These are phyloP conservation scores for Eugnorisma glareosa DNA, from an alignment of 2,888 invertebrate species.

Conservation along the genomic window DNA sequence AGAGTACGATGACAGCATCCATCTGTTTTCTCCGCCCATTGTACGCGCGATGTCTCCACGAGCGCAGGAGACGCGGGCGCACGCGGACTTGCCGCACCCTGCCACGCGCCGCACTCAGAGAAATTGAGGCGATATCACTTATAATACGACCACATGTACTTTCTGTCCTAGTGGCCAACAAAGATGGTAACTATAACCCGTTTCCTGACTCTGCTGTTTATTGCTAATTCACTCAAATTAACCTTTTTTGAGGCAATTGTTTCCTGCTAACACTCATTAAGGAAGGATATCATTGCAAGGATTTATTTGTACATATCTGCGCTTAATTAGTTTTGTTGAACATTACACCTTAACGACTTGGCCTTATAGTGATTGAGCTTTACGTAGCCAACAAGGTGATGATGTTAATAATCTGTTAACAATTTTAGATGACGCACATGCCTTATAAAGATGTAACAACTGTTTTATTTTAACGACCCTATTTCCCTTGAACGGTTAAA, in stretches of 20 bases:
- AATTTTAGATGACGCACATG: background rate
- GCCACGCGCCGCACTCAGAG: slow-evolving; percentile 78
- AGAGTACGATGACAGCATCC: slow-evolving; percentile 86
- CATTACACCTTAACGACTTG: slow-evolving; percentile 21
- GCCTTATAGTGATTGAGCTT: slow-evolving; percentile 8
- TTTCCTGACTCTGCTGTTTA: slow-evolving; percentile 61
- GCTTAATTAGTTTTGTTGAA: background rate
- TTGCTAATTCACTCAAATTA: slow-evolving; percentile 41
- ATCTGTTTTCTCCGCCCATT: slow-evolving; percentile 86
- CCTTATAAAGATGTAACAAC: background rate
- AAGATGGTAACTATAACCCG: slow-evolving; percentile 75
- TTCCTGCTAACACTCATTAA: slow-evolving; percentile 19
- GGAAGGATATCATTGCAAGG: slow-evolving; percentile 21
- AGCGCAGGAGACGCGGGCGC: slow-evolving; percentile 35
- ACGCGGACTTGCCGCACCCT: slow-evolving; percentile 65
- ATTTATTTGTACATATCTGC: slow-evolving; percentile 19
- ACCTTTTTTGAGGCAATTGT: slow-evolving; percentile 26
- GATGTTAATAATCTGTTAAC: background rate
- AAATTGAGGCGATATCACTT: slow-evolving; percentile 86
- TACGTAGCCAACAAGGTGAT: slow-evolving; percentile 7
- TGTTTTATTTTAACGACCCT: slow-evolving; percentile 1
- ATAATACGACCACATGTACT: slow-evolving; percentile 80
- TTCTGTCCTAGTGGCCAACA: slow-evolving; percentile 85
- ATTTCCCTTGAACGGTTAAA: slow-evolving; percentile 9
- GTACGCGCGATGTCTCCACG: slow-evolving; percentile 70